These are phyloP conservation scores for Calidris pygmaea DNA, from an alignment of 2,113 vertebrate genomes.

Conservation along the genomic window DNA sequence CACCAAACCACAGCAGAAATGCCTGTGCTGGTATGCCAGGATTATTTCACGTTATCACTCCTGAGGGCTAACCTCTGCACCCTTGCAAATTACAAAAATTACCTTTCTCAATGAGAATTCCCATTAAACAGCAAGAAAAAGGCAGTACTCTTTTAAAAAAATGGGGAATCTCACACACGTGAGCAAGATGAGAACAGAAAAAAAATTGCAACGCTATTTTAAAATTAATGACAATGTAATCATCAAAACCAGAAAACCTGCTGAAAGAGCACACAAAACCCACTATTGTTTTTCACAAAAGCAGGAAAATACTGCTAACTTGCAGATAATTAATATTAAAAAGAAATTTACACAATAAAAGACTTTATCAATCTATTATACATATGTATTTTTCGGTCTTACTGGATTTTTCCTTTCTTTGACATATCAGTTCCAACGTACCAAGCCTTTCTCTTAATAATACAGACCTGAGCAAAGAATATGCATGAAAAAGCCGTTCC, in stretches of 20 bases:
- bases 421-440: not conserved
- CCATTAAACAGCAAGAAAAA: not conserved
- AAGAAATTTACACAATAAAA: not conserved
- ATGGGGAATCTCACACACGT: not conserved
- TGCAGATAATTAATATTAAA: not conserved
- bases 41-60: not conserved
- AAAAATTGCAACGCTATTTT: not conserved
- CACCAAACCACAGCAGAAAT: not conserved
- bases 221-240: not conserved
- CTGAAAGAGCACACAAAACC: not conserved
- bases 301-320: not conserved
- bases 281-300: not conserved
- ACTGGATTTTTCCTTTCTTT: not conserved
- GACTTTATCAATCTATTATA: not conserved
- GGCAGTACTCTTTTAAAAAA: not conserved
- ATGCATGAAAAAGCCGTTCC: not conserved
- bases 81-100: not conserved
- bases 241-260: not conserved
- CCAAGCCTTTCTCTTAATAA: not conserved
- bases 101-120: not conserved
- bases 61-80: not conserved
- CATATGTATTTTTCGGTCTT: not conserved
- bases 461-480: not conserved
- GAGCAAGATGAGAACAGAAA: not conserved
- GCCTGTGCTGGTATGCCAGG: not conserved